Percentiles rank a stretch among this genome's conserved stretches.
Evolutionary conservation across 2,888 invertebrate genomes (phyloP).

Genomic region (Lasioglossum leucozonium): DNA sequence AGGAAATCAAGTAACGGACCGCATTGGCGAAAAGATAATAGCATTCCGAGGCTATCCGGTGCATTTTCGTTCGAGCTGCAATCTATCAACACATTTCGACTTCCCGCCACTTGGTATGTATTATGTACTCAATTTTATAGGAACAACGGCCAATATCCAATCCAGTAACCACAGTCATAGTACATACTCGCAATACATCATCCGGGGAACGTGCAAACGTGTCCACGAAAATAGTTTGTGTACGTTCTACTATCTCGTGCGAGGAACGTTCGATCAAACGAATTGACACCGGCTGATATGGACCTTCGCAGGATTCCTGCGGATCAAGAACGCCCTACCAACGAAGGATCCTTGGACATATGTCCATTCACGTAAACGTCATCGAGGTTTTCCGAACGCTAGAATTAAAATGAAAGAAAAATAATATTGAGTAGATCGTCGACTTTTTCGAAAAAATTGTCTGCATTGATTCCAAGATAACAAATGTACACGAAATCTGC

Average conservation of each 20-base stretch:
- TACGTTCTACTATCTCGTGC: not conserved
- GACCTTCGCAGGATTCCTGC: not conserved
- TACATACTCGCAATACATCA: not conserved
- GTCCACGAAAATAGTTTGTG: not conserved
- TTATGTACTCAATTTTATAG: not conserved
- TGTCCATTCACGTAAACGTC: not conserved
- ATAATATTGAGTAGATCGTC: too few relatives aligned
- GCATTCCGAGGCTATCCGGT: not conserved
- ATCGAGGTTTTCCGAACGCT: too few relatives aligned
- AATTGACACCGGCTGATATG: not conserved
- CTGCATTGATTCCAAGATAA: too few relatives aligned
- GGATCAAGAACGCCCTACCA: not conserved
- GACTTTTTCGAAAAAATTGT: too few relatives aligned
- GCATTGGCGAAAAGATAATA: not conserved
- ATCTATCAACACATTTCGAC: not conserved
- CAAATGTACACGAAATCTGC: too few relatives aligned
- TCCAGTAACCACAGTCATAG: not conserved
- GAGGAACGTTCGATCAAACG: not conserved
- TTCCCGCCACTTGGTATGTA: not conserved
- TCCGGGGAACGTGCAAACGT: not conserved
- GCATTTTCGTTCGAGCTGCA: not conserved
- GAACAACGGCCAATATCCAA: not conserved
- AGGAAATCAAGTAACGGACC: too few relatives aligned
- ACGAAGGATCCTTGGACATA: not conserved
- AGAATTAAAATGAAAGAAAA: too few relatives aligned